Evolutionary conservation across 2,888 invertebrate species (phyloP).

Genomic region (Andrena bucephala): DNA sequence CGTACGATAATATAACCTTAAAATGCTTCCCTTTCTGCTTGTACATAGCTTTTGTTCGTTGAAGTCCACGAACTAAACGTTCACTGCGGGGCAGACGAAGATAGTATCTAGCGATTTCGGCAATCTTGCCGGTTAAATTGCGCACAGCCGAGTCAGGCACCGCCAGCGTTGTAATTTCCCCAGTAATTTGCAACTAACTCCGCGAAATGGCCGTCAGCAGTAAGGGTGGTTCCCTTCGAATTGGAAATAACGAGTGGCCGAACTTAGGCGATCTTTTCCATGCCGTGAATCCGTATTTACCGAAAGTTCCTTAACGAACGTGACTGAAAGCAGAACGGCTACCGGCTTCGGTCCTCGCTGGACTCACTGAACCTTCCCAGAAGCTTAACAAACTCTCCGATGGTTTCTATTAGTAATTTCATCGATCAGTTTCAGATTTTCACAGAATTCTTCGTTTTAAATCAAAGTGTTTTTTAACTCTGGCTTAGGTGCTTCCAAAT

Average conservation of each 20-base stretch:
- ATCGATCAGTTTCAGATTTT: not conserved
- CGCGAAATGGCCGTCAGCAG: slow-evolving; percentile 59
- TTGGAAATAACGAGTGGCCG: slow-evolving; percentile 54
- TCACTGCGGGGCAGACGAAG: not conserved
- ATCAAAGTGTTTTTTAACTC: too few relatives aligned
- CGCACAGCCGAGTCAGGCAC: slow-evolving; percentile 25
- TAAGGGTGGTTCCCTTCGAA: slow-evolving; percentile 31
- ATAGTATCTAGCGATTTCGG: slow-evolving; percentile 38
- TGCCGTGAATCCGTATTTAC: not conserved
- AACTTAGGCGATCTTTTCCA: slow-evolving; percentile 45
- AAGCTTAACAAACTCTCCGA: not conserved
- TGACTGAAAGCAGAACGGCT: slow-evolving; percentile 6
- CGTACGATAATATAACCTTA: too few relatives aligned
- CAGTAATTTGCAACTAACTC: slow-evolving; percentile 70
- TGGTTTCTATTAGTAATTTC: not conserved
- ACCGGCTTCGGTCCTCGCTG: not conserved
- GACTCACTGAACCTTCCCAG: not conserved
- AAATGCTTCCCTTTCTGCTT: too few relatives aligned
- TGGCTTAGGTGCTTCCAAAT: too few relatives aligned
- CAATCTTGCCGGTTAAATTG: slow-evolving; percentile 64
- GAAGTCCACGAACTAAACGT: not conserved
- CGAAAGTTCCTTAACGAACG: slow-evolving; percentile 39
- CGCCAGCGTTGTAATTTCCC: slow-evolving; percentile 72
- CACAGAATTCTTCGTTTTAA: not conserved
- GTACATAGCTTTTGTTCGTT: not conserved